These are phyloP conservation scores for Epinotia brunnichana DNA, from an alignment of 2,888 invertebrate genomes.

Conservation along the genomic window DNA sequence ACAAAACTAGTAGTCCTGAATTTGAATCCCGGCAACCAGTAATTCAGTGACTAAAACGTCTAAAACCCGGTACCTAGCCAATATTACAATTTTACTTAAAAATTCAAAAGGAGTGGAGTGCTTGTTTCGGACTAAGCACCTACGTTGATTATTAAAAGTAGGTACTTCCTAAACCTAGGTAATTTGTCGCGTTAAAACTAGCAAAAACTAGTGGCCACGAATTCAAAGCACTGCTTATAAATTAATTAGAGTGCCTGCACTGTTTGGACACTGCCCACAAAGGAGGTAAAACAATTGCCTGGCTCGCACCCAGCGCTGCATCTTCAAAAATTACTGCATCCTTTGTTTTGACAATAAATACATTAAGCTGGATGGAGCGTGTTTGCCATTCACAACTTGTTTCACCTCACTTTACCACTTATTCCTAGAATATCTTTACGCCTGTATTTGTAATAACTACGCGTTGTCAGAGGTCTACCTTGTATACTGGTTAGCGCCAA, in stretches of 20 bases:
- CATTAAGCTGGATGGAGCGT: slow-evolving; percentile 14
- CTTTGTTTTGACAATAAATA: slow-evolving; percentile 37
- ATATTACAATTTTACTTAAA: too few relatives aligned
- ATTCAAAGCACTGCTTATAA: slow-evolving; percentile 30
- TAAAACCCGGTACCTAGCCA: too few relatives aligned
- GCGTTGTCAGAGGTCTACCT: background rate
- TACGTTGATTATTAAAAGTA: background rate
- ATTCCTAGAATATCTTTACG: background rate
- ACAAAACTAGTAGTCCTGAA: too few relatives aligned
- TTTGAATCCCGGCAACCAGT: background rate
- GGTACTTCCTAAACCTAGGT: background rate
- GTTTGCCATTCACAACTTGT: background rate
- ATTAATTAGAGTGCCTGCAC: slow-evolving; percentile 23
- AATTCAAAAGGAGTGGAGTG: too few relatives aligned
- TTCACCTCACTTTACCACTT: background rate
- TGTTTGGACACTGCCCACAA: slow-evolving; percentile 27
- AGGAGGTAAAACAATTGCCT: slow-evolving; percentile 32
- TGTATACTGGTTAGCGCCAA: background rate
- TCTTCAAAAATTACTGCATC: slow-evolving; percentile 35
- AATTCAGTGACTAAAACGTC: background rate
- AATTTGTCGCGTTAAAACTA: slow-evolving; percentile 4
- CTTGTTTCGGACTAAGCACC: too few relatives aligned
- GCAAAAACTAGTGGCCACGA: slow-evolving; percentile 12
- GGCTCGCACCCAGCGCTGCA: slow-evolving; percentile 13
- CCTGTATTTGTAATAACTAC: background rate